phyloP scores from a whole-genome alignment of 2,113 vertebrate genomes.

The Microcebus lehilahytsara region DNA sequence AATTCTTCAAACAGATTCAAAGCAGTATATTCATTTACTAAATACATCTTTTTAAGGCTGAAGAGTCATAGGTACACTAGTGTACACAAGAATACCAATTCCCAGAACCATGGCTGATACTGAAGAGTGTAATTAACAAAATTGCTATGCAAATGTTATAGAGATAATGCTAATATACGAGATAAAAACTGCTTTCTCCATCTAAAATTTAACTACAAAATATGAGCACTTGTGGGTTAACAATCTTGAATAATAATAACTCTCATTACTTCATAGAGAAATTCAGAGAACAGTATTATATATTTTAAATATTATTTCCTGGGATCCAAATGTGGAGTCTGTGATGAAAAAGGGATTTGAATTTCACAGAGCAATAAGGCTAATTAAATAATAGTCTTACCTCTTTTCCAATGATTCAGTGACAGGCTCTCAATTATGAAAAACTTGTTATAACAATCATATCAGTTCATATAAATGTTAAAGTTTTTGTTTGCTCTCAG shows the following conservation, averaged over 20 bases:
- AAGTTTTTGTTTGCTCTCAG: background rate
- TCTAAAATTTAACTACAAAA: background rate
- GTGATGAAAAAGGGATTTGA: background rate
- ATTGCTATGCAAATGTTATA: background rate
- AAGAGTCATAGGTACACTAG: background rate
- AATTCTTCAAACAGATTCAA: background rate
- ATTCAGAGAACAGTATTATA: accelerated
- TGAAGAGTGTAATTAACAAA: background rate
- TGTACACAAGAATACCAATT: background rate
- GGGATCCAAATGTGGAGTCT: background rate
- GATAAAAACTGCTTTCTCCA: background rate
- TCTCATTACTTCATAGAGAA: background rate
- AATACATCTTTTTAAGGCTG: background rate
- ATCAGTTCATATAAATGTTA: background rate
- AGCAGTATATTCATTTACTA: background rate
- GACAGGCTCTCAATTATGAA: background rate
- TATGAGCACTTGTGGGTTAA: background rate
- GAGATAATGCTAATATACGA: background rate
- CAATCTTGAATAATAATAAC: background rate
- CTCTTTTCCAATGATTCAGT: background rate
- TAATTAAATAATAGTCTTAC: background rate
- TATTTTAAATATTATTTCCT: too few species aligned
- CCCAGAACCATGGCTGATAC: background rate
- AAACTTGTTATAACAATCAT: background rate
- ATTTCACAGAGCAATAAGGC: background rate